phyloP scores from a whole-genome alignment of 2,113 vertebrate genomes.

The Barnardius zonarius region DNA sequence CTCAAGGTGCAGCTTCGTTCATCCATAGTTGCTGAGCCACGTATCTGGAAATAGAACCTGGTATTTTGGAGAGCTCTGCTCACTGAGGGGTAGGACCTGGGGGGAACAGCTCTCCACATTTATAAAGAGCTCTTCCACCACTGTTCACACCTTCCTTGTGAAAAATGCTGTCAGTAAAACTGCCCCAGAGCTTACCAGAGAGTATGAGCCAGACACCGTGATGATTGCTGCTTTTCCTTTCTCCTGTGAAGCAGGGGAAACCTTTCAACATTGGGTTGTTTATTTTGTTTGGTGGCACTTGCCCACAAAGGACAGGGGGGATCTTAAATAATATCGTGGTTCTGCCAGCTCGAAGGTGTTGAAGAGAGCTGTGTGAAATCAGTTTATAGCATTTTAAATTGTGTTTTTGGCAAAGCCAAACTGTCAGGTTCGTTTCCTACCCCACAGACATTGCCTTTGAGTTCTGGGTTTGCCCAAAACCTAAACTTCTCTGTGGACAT shows the following conservation, averaged over 20 bases:
- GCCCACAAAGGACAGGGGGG: not conserved
- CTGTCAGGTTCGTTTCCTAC: not conserved
- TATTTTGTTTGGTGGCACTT: slow-evolving; percentile 4
- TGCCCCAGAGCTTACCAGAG: not conserved
- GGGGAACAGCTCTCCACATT: not conserved
- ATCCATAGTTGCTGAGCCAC: rapidly evolving
- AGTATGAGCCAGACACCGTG: not conserved
- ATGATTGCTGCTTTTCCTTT: not conserved
- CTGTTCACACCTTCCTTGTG: not conserved
- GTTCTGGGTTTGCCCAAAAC: not conserved
- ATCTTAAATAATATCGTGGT: not conserved
- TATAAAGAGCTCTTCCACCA: not conserved
- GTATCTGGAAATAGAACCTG: not conserved
- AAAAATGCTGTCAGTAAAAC: not conserved
- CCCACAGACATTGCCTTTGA: not conserved
- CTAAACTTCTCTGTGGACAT: not conserved
- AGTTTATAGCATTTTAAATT: not conserved
- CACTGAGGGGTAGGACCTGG: not conserved
- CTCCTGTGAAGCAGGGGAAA: not conserved
- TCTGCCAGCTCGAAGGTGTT: not conserved
- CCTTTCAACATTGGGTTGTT: not conserved
- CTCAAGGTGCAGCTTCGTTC: not conserved
- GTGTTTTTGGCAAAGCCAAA: not conserved
- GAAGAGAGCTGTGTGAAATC: not conserved
- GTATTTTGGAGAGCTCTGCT: not conserved